Percentiles rank a stretch among this genome's conserved stretches.
Evolutionary conservation across 2,888 invertebrate species (phyloP).

Genomic region (Beris morrisii): DNA sequence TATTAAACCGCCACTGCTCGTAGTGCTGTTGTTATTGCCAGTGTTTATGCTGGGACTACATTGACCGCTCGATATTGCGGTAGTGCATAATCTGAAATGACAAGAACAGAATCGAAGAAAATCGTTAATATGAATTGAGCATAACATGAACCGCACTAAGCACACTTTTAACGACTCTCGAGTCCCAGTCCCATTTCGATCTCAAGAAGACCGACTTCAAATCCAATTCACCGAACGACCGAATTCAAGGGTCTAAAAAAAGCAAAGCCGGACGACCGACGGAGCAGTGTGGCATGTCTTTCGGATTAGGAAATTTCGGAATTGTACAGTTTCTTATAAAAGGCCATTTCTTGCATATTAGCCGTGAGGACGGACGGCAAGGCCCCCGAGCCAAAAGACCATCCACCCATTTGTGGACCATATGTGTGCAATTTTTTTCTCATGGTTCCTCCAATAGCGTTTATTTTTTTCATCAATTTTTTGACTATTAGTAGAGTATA

Average conservation of each 20-base stretch:
- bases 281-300: too few relatives aligned
- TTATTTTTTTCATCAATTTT: constrained; percentile 1
- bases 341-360: background rate
- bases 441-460: background rate
- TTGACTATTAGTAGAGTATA: background rate
- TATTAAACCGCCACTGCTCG: constrained; percentile 37
- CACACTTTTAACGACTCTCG: too few relatives aligned
- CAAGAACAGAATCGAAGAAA: constrained; percentile 13
- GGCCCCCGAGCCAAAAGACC: background rate
- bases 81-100: constrained; percentile 36
- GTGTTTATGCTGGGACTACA: constrained; percentile 33
- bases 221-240: too few relatives aligned
- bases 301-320: too few relatives aligned
- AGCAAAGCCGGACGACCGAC: too few relatives aligned
- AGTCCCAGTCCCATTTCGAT: too few relatives aligned
- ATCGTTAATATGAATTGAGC: too few relatives aligned
- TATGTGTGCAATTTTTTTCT: constrained; percentile 31
- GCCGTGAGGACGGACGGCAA: background rate
- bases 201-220: too few relatives aligned
- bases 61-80: constrained; percentile 33
- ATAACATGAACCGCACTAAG: too few relatives aligned
- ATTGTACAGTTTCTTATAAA: too few relatives aligned
- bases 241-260: too few relatives aligned
- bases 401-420: constrained; percentile 31
- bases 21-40: constrained; percentile 35